phyloP scores from a whole-genome alignment of 2,113 vertebrate species.

The Thamnaconus septentrionalis region DNA sequence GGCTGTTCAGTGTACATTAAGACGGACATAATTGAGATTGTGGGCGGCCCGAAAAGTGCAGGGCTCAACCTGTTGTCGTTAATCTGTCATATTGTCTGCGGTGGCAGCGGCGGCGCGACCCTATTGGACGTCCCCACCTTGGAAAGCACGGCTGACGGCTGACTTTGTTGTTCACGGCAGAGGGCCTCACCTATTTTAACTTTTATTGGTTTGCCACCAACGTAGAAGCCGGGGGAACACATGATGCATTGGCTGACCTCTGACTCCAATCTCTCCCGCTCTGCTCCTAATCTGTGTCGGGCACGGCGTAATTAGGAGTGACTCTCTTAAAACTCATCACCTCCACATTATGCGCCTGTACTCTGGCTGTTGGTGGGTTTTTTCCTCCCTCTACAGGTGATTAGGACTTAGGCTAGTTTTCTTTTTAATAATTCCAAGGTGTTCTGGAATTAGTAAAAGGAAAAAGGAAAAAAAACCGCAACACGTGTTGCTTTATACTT shows the following conservation, averaged over 20 bases:
- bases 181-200: conserved; percentile 73
- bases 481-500: too few relatives aligned
- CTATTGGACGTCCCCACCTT: conserved; percentile 66
- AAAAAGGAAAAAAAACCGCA: too few relatives aligned
- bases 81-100: conserved; percentile 78
- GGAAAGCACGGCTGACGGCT: conserved; percentile 57
- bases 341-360: conserved; percentile 19
- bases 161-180: conserved; percentile 69
- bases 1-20: conserved; percentile 76
- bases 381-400: conserved; percentile 6
- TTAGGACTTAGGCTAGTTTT: conserved; percentile 38
- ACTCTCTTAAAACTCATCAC: conserved; percentile 53
- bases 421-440: conserved; percentile 15
- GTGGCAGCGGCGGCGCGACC: conserved; percentile 62
- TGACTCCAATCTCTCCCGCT: conserved; percentile 51
- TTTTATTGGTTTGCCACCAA: conserved; percentile 73
- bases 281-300: conserved; percentile 52
- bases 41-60: conserved; percentile 69
- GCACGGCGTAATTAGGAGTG: conserved; percentile 49
- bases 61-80: conserved; percentile 76
- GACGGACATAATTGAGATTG: conserved; percentile 76
- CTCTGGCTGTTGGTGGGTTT: not conserved
- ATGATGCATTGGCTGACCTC: conserved; percentile 60
- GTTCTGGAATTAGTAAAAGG: conserved; percentile 40
- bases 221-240: conserved; percentile 55